Base-by-base conservation (phyloP, 1,140 invertebrate genomes). In the Mycetomoellerius zeteki region DNA sequence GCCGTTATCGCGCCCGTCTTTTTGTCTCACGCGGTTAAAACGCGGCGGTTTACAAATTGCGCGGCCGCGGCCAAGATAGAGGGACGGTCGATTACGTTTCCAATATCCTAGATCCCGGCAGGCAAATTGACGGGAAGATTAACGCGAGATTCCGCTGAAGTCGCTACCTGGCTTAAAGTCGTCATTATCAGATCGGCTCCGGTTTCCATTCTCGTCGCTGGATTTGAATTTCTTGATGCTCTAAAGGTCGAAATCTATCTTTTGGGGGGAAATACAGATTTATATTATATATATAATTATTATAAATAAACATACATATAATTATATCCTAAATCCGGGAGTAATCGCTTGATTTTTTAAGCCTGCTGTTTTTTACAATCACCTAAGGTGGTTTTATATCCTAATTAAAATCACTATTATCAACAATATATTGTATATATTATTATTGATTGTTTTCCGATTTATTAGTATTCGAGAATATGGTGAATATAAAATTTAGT, bases 1-100 rank as follows among this genome's bases (percentile, higher is more conserved):
- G 69, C 80, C 80, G 80, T 84, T 84, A 84, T 84, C 69, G 47
- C 21, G 21, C 69, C 24, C 5, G 30, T 8, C 69, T 84, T 84
- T 75, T 84, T 73, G 69, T 75, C 52, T 24, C 37, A 14, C 80
- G 65, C 76, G 64, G 71, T 75, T 60, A 47, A 75, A 60, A 84
- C 54, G 80, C 52, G 67, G 69, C 37, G 54, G 54, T 75, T 75
- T 84, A 84, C 80, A 84, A 75, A 84, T 84, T 84, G 69, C 54
- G 43, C n/a, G 80, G 43, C 33, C 33, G 65, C 52, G 65, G 16
- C 69, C 50, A 16, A 14, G 37, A 21, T 16, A 43, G 24, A 50
- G 19, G 54, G 43, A 50, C 27, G 67, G 21, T 58, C 80, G 69
- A 73, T 73, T 84, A 75, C 69, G 54, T 75, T 75, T 84, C 69